A percentile compares a stretch with the other conserved stretches of the same genome.
Evolutionary conservation across 2,113 vertebrate species (phyloP).

Genomic region (Struthio camelus): DNA sequence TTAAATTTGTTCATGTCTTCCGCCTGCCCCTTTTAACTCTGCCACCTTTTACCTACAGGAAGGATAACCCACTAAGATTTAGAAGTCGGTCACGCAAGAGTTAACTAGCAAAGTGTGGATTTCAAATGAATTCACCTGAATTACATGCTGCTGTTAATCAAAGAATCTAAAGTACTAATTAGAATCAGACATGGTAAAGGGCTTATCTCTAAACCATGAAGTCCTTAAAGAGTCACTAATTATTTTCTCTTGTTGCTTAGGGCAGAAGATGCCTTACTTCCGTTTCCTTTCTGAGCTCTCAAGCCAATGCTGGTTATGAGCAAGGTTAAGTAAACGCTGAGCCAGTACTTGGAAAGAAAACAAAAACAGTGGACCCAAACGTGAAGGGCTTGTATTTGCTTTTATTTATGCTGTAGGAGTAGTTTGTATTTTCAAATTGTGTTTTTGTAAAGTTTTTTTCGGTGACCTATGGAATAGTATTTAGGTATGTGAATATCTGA

Average conservation of each 20-base stretch:
- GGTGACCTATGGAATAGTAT: background rate
- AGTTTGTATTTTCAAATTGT: background rate
- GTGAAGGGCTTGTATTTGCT: background rate
- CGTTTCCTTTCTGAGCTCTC: background rate
- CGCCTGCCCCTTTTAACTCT: background rate
- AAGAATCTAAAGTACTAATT: background rate
- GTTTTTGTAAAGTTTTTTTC: background rate
- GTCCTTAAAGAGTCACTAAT: background rate
- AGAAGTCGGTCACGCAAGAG: background rate
- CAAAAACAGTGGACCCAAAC: accelerated
- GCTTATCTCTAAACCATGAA: background rate
- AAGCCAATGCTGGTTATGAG: background rate
- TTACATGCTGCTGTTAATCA: background rate
- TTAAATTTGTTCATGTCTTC: background rate
- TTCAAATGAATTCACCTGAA: background rate
- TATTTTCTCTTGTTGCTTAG: background rate
- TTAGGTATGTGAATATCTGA: background rate
- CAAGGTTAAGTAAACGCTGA: background rate
- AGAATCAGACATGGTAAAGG: background rate
- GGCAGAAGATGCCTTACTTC: background rate
- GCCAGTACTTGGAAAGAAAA: background rate
- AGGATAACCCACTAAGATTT: background rate
- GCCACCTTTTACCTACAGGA: background rate
- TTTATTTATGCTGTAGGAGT: background rate
- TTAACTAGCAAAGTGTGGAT: background rate